Conservation (phyloP, 2,113 vertebrate genomes). For the Pionites leucogaster region DNA sequence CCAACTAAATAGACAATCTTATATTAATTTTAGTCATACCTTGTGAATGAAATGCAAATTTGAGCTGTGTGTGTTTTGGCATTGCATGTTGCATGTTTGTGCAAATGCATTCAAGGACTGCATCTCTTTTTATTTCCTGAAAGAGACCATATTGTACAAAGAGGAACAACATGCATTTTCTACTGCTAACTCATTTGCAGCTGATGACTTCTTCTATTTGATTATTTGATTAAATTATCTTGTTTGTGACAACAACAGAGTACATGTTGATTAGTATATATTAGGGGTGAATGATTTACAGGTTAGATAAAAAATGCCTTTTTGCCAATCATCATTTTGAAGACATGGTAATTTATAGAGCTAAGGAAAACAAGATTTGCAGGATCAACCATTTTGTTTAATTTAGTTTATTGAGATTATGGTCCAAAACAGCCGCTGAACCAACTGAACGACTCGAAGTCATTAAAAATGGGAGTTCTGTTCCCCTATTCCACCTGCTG, state of each 20-base stretch:
- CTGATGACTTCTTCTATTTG: background rate
- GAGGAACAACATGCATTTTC: background rate
- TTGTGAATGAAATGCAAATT: background rate
- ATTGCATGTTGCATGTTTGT: background rate
- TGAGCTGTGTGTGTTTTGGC: background rate
- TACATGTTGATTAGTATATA: background rate
- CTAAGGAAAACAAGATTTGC: background rate
- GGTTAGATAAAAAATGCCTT: background rate
- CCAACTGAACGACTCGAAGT: background rate
- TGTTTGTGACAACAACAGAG: constrained; percentile 4
- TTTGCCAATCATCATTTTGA: background rate
- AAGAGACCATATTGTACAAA: background rate
- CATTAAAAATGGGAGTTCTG: background rate
- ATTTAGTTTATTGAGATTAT: background rate
- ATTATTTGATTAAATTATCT: background rate
- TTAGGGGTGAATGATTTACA: background rate
- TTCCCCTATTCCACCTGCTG: background rate
- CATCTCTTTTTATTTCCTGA: background rate
- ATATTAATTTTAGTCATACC: background rate
- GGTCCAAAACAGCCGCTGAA: background rate
- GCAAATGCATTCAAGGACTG: background rate
- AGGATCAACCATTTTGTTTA: background rate
- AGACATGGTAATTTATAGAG: background rate
- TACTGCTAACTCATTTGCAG: background rate
- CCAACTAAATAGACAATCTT: background rate